These are phyloP conservation scores for Aviceda leuphotes DNA, from an alignment of 2,797 vertebrate species.

Conservation along the genomic window DNA sequence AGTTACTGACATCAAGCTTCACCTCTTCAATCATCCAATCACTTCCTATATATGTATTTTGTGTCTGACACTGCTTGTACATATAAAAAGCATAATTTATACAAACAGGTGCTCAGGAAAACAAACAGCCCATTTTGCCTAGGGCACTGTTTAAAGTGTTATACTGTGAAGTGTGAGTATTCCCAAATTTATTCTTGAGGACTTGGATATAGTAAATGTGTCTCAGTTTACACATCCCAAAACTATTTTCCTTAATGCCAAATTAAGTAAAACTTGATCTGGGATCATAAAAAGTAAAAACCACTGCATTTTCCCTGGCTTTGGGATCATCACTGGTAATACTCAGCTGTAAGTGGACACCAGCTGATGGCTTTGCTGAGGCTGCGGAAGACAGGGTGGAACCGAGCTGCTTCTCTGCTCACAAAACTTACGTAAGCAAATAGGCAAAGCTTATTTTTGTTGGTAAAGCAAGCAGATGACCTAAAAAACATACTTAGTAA, in stretches of 20 bases:
- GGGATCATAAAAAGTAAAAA: not conserved
- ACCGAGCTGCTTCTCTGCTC: not conserved
- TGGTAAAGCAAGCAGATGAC: not conserved
- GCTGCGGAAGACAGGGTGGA: not conserved
- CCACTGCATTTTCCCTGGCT: not conserved
- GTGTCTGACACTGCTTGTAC: not conserved
- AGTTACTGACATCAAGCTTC: not conserved
- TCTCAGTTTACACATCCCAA: not conserved
- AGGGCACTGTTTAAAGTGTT: not conserved
- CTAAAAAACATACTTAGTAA: not conserved
- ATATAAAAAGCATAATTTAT: not conserved
- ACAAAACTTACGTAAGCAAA: not conserved
- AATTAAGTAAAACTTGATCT: not conserved
- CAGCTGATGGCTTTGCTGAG: not conserved
- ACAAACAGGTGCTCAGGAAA: not conserved
- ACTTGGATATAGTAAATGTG: fast-evolving
- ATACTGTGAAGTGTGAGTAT: fast-evolving
- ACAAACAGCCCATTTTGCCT: not conserved
- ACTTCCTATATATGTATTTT: not conserved
- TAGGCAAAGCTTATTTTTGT: not conserved
- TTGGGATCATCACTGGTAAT: not conserved
- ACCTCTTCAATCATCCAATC: not conserved
- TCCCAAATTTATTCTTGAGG: not conserved
- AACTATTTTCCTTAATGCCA: not conserved
- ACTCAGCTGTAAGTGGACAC: not conserved